These are phyloP conservation scores for Nematostella vectensis DNA, from an alignment of 92 coral and sea anemone genomes.

Conservation along the genomic window DNA sequence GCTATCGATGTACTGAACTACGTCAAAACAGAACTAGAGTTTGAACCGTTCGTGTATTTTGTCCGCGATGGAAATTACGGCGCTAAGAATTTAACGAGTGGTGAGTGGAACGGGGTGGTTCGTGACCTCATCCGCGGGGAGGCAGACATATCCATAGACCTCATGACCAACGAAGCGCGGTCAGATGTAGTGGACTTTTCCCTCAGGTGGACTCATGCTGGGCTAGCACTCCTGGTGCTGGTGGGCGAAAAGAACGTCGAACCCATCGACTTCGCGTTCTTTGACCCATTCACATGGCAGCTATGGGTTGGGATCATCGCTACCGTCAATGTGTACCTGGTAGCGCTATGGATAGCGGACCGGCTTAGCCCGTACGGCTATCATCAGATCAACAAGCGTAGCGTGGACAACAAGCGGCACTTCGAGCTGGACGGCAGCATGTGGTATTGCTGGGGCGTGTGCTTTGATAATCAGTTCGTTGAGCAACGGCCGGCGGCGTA, in stretches of 20 bases:
- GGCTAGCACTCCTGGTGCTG: slow-evolving; percentile 67
- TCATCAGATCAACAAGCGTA: slow-evolving; percentile 15
- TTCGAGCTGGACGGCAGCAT: slow-evolving; percentile 74
- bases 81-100: slow-evolving; percentile 54
- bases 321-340: slow-evolving; percentile 53
- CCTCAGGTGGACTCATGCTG: slow-evolving; percentile 78
- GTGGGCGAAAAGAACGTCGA: slow-evolving; percentile 76
- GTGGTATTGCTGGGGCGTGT: slow-evolving; percentile 91
- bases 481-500: slow-evolving; percentile 50
- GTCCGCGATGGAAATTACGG: slow-evolving; percentile 89
- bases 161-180: slow-evolving; percentile 85
- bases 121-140: slow-evolving; percentile 45
- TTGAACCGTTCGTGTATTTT: slow-evolving; percentile 64
- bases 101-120: slow-evolving; percentile 71
- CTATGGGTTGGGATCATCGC: slow-evolving; percentile 74
- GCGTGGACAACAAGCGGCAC: slow-evolving; percentile 8
- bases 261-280: slow-evolving; percentile 60
- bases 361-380: slow-evolving; percentile 67
- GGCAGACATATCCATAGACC: slow-evolving; percentile 74
- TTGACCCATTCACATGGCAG: slow-evolving; percentile 55
- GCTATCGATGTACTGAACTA: slow-evolving; percentile 72
- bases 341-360: slow-evolving; percentile 56
- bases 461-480: slow-evolving; percentile 87
- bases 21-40: slow-evolving; percentile 62
- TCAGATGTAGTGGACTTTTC: slow-evolving; percentile 77